phyloP scores from a whole-genome alignment of 2,113 vertebrate species.

The Harpagus bidentatus region DNA sequence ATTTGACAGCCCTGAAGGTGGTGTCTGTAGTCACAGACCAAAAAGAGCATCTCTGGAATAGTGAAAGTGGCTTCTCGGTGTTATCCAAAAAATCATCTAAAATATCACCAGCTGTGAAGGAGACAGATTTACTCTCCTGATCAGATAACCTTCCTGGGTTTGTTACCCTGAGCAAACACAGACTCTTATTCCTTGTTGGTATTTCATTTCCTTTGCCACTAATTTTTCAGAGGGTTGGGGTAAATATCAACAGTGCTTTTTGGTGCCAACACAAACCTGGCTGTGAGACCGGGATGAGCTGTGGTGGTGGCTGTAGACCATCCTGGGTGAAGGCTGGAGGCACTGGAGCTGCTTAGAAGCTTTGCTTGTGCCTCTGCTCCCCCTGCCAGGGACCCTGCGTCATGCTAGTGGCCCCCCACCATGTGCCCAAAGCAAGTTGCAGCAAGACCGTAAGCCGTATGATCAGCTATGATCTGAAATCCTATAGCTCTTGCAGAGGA shows the following conservation, averaged over 20 bases:
- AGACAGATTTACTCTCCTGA: neutral
- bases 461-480: neutral
- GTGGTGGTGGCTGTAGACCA: neutral
- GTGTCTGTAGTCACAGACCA: neutral
- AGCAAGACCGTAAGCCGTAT: fast-evolving
- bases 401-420: neutral
- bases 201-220: neutral
- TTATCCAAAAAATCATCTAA: neutral
- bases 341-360: neutral
- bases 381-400: neutral
- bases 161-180: neutral
- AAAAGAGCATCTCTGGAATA: neutral
- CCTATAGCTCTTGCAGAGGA: neutral
- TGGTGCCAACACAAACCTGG: neutral
- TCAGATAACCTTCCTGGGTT: neutral
- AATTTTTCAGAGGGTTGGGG: neutral
- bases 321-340: neutral
- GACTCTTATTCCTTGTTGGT: neutral
- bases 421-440: neutral
- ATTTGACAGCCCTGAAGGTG: neutral
- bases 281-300: neutral
- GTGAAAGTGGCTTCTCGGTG: neutral
- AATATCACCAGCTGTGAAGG: neutral
- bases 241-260: neutral
- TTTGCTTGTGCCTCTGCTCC: neutral